phyloP scores from a whole-genome alignment of 2,888 invertebrate species.

The Platypus cylindrus region DNA sequence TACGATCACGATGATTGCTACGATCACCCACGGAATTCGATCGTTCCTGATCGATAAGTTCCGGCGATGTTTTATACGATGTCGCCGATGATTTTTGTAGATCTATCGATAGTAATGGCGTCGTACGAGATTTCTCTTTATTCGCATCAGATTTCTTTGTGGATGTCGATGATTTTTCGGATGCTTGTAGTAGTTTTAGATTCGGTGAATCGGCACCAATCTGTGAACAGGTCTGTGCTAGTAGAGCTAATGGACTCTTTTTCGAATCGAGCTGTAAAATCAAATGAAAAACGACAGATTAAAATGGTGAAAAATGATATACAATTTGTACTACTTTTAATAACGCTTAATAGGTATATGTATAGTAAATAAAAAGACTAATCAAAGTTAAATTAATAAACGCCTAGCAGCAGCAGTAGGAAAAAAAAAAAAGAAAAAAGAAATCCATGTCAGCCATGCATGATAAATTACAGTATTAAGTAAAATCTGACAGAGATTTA shows the following conservation, averaged over 20 bases:
- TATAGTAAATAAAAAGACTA: background rate
- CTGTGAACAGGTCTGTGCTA: conserved; percentile 95
- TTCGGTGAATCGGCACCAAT: conserved; percentile 84
- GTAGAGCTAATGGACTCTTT: conserved; percentile 88
- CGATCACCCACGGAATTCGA: conserved; percentile 31
- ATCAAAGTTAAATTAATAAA: conserved; percentile 3
- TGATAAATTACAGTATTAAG: conserved; percentile 10
- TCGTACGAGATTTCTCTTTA: conserved; percentile 44
- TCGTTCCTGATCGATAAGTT: no score
- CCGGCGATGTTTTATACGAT: conserved; percentile 53
- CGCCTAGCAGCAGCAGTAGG: background rate
- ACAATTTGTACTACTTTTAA: no score
- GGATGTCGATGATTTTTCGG: conserved; percentile 55
- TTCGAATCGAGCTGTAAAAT: conserved; percentile 90
- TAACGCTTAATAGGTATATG: background rate
- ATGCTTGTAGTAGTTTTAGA: conserved; percentile 59
- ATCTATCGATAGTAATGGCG: conserved; percentile 5
- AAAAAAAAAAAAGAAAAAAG: conserved; percentile 8
- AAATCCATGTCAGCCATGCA: conserved; percentile 9
- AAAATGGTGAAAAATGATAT: no score
- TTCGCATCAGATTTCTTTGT: conserved; percentile 37
- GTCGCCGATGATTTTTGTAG: conserved; percentile 46
- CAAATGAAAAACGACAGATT: conserved; percentile 19
- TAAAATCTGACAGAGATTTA: conserved; percentile 14
- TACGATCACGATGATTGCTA: conserved; percentile 39